Evolutionary conservation across 2,113 vertebrate species (phyloP), one percentile per base, ranked within the genome.

Genomic region (Engystomops pustulosus): DNA sequence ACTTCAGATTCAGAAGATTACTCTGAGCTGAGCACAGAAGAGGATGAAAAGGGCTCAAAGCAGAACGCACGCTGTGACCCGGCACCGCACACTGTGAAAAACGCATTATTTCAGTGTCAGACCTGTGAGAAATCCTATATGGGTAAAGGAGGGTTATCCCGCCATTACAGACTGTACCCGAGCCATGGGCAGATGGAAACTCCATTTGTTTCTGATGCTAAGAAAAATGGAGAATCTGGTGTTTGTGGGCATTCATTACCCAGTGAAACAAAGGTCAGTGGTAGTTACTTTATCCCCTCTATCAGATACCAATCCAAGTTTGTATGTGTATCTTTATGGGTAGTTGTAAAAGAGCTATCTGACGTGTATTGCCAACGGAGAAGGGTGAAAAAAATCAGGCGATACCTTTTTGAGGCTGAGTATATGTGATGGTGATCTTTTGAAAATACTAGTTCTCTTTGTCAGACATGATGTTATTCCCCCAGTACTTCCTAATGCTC

Each of bases 1-100:
- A 94, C 90, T 70, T 99, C 97, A 0, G 97, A 98, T 90, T 99
- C 98, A 0, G 98, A 99, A n/a, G 98, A 99, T 86, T 99, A 98
- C 79, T 95, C 96, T 0, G 98, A 99, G 82, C 92, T 98, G 83
- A 98, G 95, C 0, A 88, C 94, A 87, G 98, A 97, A 86, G 98
- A 99, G 1, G 98, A 98, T 2, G 94, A 94, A 38, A 94, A 92
- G 34, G 92, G 90, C 10, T 89, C 89, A 4, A 90, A 85, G 0
- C 89, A 69, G 55, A 90, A 86, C 76, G 80, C 5, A 0, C 87
- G 88, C 38, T 91, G 92, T 20, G 86, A 53, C 71, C 30, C 83
- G 15, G 85, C 89, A 18, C 88, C 80, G 60, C 94, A 94, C 72
- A 92, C 93, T 78, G 91, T 96, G 86, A 95, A 93, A 86, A 95